Evolutionary conservation across 2,113 vertebrate species (phyloP).

Genomic region (Halichoerus grypus): DNA sequence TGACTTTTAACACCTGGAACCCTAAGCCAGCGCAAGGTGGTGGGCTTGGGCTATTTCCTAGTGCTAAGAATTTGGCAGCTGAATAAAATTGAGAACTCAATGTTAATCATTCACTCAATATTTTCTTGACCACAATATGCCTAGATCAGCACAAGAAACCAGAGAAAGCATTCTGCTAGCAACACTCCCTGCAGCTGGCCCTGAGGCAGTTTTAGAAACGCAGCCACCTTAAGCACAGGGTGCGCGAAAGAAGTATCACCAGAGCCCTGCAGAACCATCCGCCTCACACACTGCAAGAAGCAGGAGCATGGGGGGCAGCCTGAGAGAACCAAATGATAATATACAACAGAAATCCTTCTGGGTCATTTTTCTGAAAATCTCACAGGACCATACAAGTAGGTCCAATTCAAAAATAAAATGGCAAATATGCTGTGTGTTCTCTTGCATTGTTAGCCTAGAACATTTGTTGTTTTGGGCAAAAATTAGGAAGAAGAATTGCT

Average conservation of each 20-base stretch:
- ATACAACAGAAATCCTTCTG: neutral
- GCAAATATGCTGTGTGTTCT: neutral
- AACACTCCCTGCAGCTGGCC: neutral
- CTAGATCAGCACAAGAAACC: slow-evolving; percentile 69
- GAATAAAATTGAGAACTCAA: slow-evolving; percentile 54
- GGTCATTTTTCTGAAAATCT: neutral
- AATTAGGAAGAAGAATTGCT: neutral
- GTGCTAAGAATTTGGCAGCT: slow-evolving; percentile 60
- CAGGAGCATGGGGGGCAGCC: neutral
- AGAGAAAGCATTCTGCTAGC: neutral
- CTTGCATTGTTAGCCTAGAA: neutral
- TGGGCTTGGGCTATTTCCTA: slow-evolving; percentile 54
- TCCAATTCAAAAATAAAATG: neutral
- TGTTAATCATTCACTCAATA: slow-evolving; percentile 49
- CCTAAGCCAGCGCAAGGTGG: slow-evolving; percentile 23
- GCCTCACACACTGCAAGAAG: neutral
- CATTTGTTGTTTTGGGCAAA: neutral
- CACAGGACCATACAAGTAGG: neutral
- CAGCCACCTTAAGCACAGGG: neutral
- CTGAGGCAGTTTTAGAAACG: neutral
- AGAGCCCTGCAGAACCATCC: neutral
- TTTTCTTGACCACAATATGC: slow-evolving; percentile 67
- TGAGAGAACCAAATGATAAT: neutral
- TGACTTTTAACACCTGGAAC: slow-evolving; percentile 62
- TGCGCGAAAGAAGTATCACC: neutral